A percentile compares a stretch with the other conserved stretches of the same genome.
Evolutionary conservation across 1,140 invertebrate species (phyloP).

Genomic region (Belonocnema kinseyi): DNA sequence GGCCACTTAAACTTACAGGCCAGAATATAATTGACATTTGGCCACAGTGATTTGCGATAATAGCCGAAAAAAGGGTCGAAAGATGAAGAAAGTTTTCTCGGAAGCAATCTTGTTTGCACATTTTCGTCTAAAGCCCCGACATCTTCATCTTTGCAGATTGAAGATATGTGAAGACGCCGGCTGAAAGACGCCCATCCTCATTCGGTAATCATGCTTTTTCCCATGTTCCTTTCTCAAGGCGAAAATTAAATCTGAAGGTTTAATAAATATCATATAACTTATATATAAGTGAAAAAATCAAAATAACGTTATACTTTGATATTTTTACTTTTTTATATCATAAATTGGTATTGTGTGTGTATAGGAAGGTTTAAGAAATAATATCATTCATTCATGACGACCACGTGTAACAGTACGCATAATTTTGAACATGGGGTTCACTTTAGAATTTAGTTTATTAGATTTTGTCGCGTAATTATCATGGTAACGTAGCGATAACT

Average conservation of each 20-base stretch:
- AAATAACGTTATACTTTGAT: too few species aligned
- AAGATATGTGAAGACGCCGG: constrained; percentile 60
- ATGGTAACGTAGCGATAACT: constrained; percentile 23
- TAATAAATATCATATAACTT: too few species aligned
- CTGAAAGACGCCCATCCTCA: constrained; percentile 41
- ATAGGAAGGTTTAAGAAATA: too few species aligned
- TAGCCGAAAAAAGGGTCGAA: constrained; percentile 37
- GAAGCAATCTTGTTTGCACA: constrained; percentile 62
- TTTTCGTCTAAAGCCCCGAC: constrained; percentile 50
- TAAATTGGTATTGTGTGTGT: too few species aligned
- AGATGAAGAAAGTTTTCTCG: constrained; percentile 55
- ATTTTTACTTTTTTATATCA: too few species aligned
- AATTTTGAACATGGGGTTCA: not conserved
- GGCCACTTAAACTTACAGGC: constrained; percentile 50
- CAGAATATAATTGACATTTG: constrained; percentile 65
- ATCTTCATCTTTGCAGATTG: constrained; percentile 53
- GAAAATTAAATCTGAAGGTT: not conserved
- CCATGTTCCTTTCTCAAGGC: not conserved
- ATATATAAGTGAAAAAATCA: too few species aligned
- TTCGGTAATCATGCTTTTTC: constrained; percentile 21
- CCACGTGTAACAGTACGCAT: not conserved
- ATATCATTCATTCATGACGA: not conserved
- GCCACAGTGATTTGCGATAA: constrained; percentile 60
- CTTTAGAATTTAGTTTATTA: not conserved
- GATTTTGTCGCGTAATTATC: constrained; percentile 20